phyloP scores from a whole-genome alignment of 2,888 invertebrate genomes.

The Synanthedon tipuliformis region DNA sequence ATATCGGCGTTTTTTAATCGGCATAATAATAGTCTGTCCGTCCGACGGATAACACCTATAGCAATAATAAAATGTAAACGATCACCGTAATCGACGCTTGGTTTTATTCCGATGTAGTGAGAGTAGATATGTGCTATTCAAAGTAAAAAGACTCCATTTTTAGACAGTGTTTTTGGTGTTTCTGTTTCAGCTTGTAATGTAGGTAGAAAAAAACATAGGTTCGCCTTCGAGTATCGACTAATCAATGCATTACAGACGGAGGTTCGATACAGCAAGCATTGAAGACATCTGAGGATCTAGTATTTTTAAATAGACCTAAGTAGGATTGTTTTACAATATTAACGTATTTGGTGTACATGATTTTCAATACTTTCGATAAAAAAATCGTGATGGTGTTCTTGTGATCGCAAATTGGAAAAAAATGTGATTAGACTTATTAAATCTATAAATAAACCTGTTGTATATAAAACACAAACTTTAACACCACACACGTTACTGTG shows the following conservation, averaged over 20 bases:
- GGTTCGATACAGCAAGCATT: slow-evolving; percentile 89
- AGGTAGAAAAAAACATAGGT: slow-evolving; percentile 42
- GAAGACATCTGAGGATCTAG: slow-evolving; percentile 87
- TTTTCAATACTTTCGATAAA: slow-evolving; percentile 39
- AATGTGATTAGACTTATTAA: slow-evolving; percentile 57
- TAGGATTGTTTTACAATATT: slow-evolving; percentile 61
- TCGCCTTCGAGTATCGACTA: slow-evolving; percentile 29
- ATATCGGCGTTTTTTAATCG: slow-evolving; percentile 21
- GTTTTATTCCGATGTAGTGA: slow-evolving; percentile 17
- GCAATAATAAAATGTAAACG: slow-evolving; percentile 44
- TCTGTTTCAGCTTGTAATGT: slow-evolving; percentile 48
- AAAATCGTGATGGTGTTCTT: slow-evolving; percentile 39
- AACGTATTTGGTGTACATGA: slow-evolving; percentile 44
- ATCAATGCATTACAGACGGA: slow-evolving; percentile 44
- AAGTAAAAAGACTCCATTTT: neutral
- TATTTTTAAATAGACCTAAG: slow-evolving; percentile 47
- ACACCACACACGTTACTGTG: slow-evolving; percentile 59
- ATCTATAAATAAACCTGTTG: slow-evolving; percentile 21
- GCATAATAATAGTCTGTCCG: slow-evolving; percentile 42
- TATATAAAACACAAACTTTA: slow-evolving; percentile 20
- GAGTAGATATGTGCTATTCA: too few relatives aligned
- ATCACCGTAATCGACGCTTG: slow-evolving; percentile 29
- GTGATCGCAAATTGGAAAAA: slow-evolving; percentile 45
- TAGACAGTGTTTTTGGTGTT: slow-evolving; percentile 13
- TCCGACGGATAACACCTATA: slow-evolving; percentile 46